These are phyloP conservation scores for Chromoteleia sp. DNA, from an alignment of 2,888 invertebrate genomes.

Conservation along the genomic window DNA sequence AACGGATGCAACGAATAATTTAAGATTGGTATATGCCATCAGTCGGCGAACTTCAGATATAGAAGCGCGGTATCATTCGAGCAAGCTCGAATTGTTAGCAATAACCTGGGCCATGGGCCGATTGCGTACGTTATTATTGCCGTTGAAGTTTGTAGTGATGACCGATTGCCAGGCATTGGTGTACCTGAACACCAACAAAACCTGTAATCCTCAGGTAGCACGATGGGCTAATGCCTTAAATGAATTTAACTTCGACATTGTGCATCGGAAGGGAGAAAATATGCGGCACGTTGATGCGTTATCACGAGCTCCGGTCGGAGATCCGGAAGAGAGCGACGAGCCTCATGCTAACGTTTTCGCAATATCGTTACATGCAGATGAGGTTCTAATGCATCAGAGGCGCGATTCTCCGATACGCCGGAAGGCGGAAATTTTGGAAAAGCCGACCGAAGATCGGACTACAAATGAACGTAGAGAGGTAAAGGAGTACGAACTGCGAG, in stretches of 20 bases:
- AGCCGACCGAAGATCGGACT: too few species aligned
- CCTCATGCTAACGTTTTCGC: not conserved
- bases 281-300: not conserved
- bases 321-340: not conserved
- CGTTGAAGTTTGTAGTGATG: not conserved
- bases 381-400: not conserved
- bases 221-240: slow-evolving; percentile 12
- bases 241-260: slow-evolving; percentile 16
- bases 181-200: not conserved
- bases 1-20: too few species aligned
- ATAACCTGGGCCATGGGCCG: not conserved
- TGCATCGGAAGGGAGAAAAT: slow-evolving; percentile 9
- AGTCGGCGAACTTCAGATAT: not conserved
- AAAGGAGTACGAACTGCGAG: not conserved
- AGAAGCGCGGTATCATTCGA: not conserved
- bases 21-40: not conserved
- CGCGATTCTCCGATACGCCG: too few species aligned
- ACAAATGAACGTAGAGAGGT: too few species aligned
- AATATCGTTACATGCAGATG: not conserved
- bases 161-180: not conserved
- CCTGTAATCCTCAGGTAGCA: slow-evolving; percentile 2
- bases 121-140: not conserved
- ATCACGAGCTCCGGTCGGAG: not conserved
- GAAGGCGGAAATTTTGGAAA: too few species aligned
- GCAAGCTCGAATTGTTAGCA: not conserved